These are phyloP conservation scores for Pristionchus mayeri DNA, from an alignment of 2,888 invertebrate species.

Conservation along the genomic window DNA sequence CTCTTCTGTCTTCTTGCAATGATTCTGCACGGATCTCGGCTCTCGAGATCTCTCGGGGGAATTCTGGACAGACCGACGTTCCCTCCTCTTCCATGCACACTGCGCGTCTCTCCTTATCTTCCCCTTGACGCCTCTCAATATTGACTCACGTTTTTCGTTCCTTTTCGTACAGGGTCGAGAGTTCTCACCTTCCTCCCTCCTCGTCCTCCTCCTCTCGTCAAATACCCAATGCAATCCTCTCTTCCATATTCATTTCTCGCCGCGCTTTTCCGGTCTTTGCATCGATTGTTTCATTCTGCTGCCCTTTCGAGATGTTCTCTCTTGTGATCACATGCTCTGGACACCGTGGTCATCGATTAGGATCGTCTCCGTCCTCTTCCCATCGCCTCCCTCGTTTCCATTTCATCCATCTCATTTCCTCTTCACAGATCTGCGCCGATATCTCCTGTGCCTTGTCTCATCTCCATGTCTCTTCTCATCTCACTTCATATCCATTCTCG, in stretches of 20 bases:
- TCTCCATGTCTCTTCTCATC: conserved; percentile 33
- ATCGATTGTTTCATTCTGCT: not conserved
- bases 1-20: not conserved
- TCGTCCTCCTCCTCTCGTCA: not conserved
- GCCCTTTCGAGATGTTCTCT: not conserved
- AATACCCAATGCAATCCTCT: conserved; percentile 4
- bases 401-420: conserved; percentile 43
- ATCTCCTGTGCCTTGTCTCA: not conserved
- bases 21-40: not conserved
- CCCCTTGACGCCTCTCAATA: not conserved
- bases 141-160: conserved; percentile 45
- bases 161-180: conserved; percentile 38
- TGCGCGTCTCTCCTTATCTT: not conserved
- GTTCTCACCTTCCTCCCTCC: conserved; percentile 39
- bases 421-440: conserved; percentile 21
- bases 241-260: conserved; percentile 4
- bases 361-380: not conserved
- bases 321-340: not conserved
- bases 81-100: conserved; percentile 12
- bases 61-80: conserved; percentile 25
- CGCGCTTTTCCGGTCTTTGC: not conserved
- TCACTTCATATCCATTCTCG: conserved; percentile 33
- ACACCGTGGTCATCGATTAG: no score
- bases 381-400: conserved; percentile 4
- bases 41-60: not conserved